These are phyloP conservation scores for Chondrosia reniformis DNA, from an alignment of 37 sponge, comb jelly and placozoan species.

Conservation along the genomic window DNA sequence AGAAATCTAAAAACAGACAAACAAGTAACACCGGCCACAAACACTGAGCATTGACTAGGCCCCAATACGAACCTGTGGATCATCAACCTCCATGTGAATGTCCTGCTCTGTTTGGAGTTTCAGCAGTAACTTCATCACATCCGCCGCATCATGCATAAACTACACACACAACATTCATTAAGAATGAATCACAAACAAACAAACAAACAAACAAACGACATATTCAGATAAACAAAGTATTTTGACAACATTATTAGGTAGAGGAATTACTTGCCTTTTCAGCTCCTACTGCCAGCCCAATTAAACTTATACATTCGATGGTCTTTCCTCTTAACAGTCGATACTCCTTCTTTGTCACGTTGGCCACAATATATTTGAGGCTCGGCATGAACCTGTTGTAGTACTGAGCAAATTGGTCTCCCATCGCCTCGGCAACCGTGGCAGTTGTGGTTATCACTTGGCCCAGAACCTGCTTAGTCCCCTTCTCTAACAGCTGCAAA, in stretches of 20 bases:
- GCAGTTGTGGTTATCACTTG: slow-evolving; percentile 91
- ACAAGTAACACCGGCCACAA: neutral
- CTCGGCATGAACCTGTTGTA: slow-evolving; percentile 97
- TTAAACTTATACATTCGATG: slow-evolving; percentile 95
- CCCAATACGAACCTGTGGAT: slow-evolving; percentile 63
- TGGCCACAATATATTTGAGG: slow-evolving; percentile 93
- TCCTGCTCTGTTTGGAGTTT: slow-evolving; percentile 90
- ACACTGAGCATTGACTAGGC: too few relatives aligned
- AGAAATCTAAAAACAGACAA: slow-evolving; percentile 62
- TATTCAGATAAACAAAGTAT: neutral
- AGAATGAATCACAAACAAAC: neutral
- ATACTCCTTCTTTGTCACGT: slow-evolving; percentile 71
- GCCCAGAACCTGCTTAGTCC: slow-evolving; percentile 81
- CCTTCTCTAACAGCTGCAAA: slow-evolving; percentile 68
- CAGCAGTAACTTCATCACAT: slow-evolving; percentile 88
- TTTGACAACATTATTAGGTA: neutral
- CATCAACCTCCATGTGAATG: slow-evolving; percentile 72
- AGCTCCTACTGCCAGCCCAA: slow-evolving; percentile 97
- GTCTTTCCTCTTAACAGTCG: slow-evolving; percentile 92
- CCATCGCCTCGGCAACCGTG: slow-evolving; percentile 90
- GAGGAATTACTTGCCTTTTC: slow-evolving; percentile 62
- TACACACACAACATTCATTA: neutral
- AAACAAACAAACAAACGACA: slow-evolving; percentile 1
- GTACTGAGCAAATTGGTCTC: slow-evolving; percentile 85
- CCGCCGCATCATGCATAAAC: slow-evolving; percentile 96